A percentile compares a stretch with the other conserved stretches of the same genome.
These are phyloP conservation scores for Dasysyrphus tricinctus DNA, from an alignment of 2,888 invertebrate species.

Conservation along the genomic window DNA sequence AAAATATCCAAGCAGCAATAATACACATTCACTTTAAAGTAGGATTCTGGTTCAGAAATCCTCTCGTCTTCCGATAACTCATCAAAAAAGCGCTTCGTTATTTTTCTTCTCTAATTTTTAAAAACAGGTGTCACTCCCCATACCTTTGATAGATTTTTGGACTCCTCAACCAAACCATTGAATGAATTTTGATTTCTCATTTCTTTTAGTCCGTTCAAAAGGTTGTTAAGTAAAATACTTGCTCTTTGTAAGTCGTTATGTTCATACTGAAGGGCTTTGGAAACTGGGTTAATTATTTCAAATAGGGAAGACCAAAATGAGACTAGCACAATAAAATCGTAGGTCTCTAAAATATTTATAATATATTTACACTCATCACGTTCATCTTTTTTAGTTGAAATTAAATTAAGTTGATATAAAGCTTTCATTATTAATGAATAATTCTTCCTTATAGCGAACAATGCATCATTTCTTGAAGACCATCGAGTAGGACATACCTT, in stretches of 20 bases:
- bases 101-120: slow-evolving; percentile 3
- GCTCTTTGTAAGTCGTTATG: slow-evolving; percentile 4
- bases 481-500: slow-evolving; percentile 32
- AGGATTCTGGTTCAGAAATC: not conserved
- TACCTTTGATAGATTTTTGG: not conserved
- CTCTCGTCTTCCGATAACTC: slow-evolving; percentile 3
- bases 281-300: slow-evolving; percentile 20
- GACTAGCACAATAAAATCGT: slow-evolving; percentile 17
- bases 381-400: slow-evolving; percentile 32
- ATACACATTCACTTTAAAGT: slow-evolving; percentile 5
- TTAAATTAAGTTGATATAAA: slow-evolving; percentile 28
- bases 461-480: slow-evolving; percentile 28
- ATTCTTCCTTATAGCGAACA: slow-evolving; percentile 11
- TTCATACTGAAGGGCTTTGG: slow-evolving; percentile 19
- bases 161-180: not conserved
- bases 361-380: slow-evolving; percentile 23
- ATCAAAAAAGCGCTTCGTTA: slow-evolving; percentile 13
- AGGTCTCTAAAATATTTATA: slow-evolving; percentile 36
- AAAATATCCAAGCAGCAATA: too few relatives aligned
- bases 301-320: slow-evolving; percentile 24
- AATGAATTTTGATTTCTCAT: not conserved
- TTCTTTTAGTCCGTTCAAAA: not conserved
- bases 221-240: not conserved
- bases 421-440: slow-evolving; percentile 20
- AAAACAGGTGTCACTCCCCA: too few relatives aligned